Evolutionary conservation across 64 coral and sea anemone genomes (phyloP).

Genomic region (Pocillopora damicornis): DNA sequence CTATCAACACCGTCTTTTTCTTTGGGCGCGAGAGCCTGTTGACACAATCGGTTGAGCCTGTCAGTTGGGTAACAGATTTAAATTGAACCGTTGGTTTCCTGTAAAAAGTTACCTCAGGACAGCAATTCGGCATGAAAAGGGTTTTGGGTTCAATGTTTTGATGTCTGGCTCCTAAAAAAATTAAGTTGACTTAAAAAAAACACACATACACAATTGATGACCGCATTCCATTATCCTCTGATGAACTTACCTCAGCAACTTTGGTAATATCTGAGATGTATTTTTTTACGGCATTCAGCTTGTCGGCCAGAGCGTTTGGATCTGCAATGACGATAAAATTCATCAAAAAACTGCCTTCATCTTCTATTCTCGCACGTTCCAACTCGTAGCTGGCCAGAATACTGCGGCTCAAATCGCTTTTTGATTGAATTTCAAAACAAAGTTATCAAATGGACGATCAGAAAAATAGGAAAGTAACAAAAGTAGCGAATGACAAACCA

Average conservation of each 20-base stretch:
- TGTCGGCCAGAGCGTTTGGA: constrained; percentile 40
- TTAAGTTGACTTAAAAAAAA: too few relatives aligned
- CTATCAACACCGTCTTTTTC: constrained; percentile 55
- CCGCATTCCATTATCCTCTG: background rate
- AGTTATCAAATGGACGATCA: background rate
- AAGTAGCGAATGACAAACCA: too few relatives aligned
- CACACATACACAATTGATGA: background rate
- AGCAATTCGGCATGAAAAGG: background rate
- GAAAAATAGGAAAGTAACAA: background rate
- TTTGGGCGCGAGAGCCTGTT: constrained; percentile 61
- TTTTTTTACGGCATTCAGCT: constrained; percentile 54
- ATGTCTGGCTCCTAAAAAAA: too few relatives aligned
- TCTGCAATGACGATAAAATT: constrained; percentile 10
- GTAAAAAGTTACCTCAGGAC: background rate
- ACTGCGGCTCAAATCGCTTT: too few relatives aligned
- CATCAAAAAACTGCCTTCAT: background rate
- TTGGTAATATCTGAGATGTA: constrained; percentile 18
- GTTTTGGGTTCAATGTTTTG: background rate
- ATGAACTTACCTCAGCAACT: constrained; percentile 25
- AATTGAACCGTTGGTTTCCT: too few relatives aligned
- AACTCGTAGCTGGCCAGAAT: too few relatives aligned
- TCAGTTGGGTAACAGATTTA: background rate
- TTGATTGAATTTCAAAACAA: too few relatives aligned
- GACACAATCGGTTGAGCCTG: background rate
- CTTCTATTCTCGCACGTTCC: background rate